Base-by-base conservation (phyloP, 2,113 vertebrate species). In the Arothron firmamentum region DNA sequence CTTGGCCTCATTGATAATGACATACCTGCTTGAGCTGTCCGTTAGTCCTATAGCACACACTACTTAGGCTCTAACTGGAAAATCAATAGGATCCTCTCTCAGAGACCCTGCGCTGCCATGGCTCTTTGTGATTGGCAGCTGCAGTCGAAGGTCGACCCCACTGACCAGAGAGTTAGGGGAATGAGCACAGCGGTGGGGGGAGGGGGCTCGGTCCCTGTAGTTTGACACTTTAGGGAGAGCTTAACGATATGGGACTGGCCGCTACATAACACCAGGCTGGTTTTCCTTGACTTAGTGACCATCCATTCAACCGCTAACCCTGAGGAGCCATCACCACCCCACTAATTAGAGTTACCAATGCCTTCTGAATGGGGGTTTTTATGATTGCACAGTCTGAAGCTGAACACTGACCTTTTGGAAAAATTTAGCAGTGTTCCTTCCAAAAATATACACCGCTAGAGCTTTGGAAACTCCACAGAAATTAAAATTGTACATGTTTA, bases 31-130 rank as follows among this genome's bases (percentile, higher is more conserved):
- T 90, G 88, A 92, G 90, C 92, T 92, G 93, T 94, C 94, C 90
- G 94, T 96, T 95, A 95, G 92, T 93, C 92, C 92, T 92, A 80
- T 77, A 93, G 93, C 94, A 92, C 93, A 95, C 93, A 95, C 93
- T 97, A 96, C 93, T 97, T 98, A 96, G 91, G 90, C 88, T 63
- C 92, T 97, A 97, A 98, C 93, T 94, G 95, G 94, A 97, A 99
- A 99, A 98, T 98, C 96, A 98, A 98, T 98, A 95, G 84, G 83
- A 90, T 92, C 87, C 92, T 93, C 79, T 87, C 81, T 80, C 90
- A 88, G 93, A 92, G 90, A 81, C 92, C 93, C 90, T 92, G 92
- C 87, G 92, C 93, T 92, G 90, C 94, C 93, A 93, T 92, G 94
- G 90, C 91, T 82, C 85, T 78, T 90, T 89, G 90, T 96, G 95